Percentiles rank a stretch among this genome's conserved stretches.
phyloP scores from a whole-genome alignment of 1,140 invertebrate genomes.

The Diploscapter pachys region DNA sequence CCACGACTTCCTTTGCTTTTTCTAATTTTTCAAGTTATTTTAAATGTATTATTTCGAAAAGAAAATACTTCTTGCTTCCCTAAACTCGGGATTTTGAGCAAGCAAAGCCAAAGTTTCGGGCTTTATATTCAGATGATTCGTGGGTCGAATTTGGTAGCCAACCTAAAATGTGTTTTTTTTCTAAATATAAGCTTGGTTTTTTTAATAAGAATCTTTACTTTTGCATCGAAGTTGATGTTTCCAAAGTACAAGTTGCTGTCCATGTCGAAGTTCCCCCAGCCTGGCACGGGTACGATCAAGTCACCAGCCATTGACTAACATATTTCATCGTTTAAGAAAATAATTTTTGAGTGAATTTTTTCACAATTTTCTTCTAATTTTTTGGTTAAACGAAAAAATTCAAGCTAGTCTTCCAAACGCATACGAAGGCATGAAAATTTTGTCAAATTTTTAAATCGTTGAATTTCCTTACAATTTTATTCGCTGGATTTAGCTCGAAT shows the following conservation, averaged over 20 bases:
- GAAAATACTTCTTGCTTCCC: slow-evolving; percentile 41
- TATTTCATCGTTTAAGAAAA: background rate
- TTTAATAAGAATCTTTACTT: slow-evolving; percentile 10
- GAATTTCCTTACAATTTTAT: slow-evolving; percentile 35
- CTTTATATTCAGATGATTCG: slow-evolving; percentile 43
- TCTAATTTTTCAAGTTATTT: slow-evolving; percentile 24
- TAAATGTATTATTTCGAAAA: background rate
- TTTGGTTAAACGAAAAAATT: background rate
- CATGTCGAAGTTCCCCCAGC: slow-evolving; percentile 43
- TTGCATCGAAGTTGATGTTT: slow-evolving; percentile 39
- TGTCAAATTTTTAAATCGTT: background rate
- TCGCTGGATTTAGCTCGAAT: slow-evolving; percentile 42
- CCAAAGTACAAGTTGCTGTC: slow-evolving; percentile 43
- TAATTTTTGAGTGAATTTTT: background rate
- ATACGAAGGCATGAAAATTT: too few relatives aligned
- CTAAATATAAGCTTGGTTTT: background rate
- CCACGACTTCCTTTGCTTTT: slow-evolving; percentile 41
- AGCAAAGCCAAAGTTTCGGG: slow-evolving; percentile 42
- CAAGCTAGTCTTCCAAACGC: too few relatives aligned
- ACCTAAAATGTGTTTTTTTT: slow-evolving; percentile 9
- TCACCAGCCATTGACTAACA: slow-evolving; percentile 41
- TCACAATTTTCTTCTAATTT: background rate
- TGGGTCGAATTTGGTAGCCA: slow-evolving; percentile 40
- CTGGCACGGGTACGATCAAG: slow-evolving; percentile 40
- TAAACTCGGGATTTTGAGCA: slow-evolving; percentile 43